Evolutionary conservation across 1,140 invertebrate genomes (phyloP).

Genomic region (Bicyclus anynana): DNA sequence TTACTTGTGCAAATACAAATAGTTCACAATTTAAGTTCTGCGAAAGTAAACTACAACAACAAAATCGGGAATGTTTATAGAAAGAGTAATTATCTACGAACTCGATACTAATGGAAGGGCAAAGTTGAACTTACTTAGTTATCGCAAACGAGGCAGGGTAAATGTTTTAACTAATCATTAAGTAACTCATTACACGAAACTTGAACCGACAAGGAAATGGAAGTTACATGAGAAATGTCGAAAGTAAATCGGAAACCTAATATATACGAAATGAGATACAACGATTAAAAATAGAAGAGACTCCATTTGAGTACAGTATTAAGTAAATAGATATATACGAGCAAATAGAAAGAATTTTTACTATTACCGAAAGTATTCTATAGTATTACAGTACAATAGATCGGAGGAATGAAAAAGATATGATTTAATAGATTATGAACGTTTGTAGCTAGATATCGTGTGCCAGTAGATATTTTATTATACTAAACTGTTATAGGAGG

Average conservation of each 20-base stretch:
- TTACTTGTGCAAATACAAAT: neutral
- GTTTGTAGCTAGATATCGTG: too few species aligned
- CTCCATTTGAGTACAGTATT: neutral
- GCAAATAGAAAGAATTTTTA: neutral
- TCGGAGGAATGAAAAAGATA: too few species aligned
- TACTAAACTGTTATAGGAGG: too few species aligned
- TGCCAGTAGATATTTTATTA: too few species aligned
- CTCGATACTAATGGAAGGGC: neutral
- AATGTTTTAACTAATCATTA: constrained; percentile 3
- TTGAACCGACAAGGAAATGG: constrained; percentile 2
- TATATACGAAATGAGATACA: neutral
- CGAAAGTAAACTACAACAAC: neutral
- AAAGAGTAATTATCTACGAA: neutral
- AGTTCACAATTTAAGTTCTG: neutral
- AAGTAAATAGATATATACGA: neutral
- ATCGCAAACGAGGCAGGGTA: neutral
- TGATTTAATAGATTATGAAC: too few species aligned
- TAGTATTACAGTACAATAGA: too few species aligned
- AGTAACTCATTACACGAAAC: constrained; percentile 2
- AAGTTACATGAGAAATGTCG: constrained; percentile 5
- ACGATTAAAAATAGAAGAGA: neutral
- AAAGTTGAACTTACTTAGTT: neutral
- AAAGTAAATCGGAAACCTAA: constrained; percentile 10
- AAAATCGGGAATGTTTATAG: neutral
- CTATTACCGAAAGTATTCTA: neutral